phyloP scores from a whole-genome alignment of 2,888 invertebrate genomes.

The Blastobasis adustella region DNA sequence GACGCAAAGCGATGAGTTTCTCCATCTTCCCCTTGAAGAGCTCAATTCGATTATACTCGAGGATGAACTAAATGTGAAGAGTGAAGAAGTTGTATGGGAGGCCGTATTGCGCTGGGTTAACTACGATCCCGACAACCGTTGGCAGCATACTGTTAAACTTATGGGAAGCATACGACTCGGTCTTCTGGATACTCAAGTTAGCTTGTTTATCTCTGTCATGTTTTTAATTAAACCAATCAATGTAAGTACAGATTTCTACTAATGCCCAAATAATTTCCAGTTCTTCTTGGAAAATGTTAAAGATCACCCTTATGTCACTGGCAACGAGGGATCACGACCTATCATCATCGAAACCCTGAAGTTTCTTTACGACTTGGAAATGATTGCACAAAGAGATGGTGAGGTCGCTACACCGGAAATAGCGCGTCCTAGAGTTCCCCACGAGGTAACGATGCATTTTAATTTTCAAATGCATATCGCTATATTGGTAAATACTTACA shows the following conservation, averaged over 20 bases:
- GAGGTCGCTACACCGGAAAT: constrained; percentile 90
- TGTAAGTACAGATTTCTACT: background rate
- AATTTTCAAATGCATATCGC: background rate
- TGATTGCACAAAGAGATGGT: constrained; percentile 85
- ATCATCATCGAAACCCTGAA: constrained; percentile 93
- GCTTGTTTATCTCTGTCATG: constrained; percentile 6
- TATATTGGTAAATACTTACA: too few relatives aligned
- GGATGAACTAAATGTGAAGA: constrained; percentile 90
- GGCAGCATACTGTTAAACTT: constrained; percentile 83
- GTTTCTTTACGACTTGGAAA: constrained; percentile 93
- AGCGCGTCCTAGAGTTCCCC: constrained; percentile 88
- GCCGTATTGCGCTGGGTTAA: constrained; percentile 91
- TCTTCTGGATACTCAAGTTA: constrained; percentile 84
- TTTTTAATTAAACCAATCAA: background rate
- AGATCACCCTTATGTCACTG: constrained; percentile 89
- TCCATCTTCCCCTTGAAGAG: constrained; percentile 82
- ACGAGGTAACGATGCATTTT: constrained; percentile 70
- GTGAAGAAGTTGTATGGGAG: constrained; percentile 92
- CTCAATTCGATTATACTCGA: constrained; percentile 84
- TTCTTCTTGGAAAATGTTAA: constrained; percentile 94
- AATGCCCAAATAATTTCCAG: constrained; percentile 48
- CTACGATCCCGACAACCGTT: constrained; percentile 81
- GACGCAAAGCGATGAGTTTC: constrained; percentile 82
- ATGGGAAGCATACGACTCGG: constrained; percentile 89
- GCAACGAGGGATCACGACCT: constrained; percentile 88